Base-by-base conservation (phyloP, 2,888 invertebrate genomes). In the Myathropa florea region DNA sequence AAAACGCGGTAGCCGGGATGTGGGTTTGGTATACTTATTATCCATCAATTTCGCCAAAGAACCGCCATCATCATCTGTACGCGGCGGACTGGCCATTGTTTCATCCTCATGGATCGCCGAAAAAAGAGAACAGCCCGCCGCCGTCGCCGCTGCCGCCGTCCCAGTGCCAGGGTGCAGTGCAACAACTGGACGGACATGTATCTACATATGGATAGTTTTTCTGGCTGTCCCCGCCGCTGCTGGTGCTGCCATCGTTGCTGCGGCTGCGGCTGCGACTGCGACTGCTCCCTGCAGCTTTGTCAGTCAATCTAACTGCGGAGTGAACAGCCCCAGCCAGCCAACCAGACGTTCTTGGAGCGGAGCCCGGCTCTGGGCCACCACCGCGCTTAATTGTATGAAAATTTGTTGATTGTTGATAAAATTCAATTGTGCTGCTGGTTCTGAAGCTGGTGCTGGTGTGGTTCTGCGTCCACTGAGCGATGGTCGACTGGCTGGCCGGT, bases 371-470 rank as follows among this genome's bases (percentile, higher is more conserved):
- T 67, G 78, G 86, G 84, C 83, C 86, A 88, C 89, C 89, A 88
- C 88, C 75, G 83, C 80, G 83, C 83, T 89, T 89, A 89, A 89
- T 89, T 89, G 89, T 89, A 89, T 89, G 88, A 89, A 89, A 89
- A 89, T 89, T 89, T 89, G 88, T 89, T 89, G 89, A 89, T 89
- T 89, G 88, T 89, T 89, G 89, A 89, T 89, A 88, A 89, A 88
- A 88, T 89, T 88, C 89, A 86, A 88, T 89, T 89, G 88, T 89
- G 75, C 73, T 83, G 79, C 57, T 63, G 61, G 30, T 63, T 60
- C 60, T 60, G 26, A n/a, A 26, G 28, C 71, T 36, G 21, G 7
- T 72, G 72, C 12, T 67, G 55, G 24, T 21, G 55, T 39, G 39
- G 39, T 39, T 39, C 39, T 39, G 39, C n/a, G 14, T 39, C 14